Percentiles rank a stretch among this genome's conserved stretches.
These are phyloP conservation scores for Gobio occitaniae DNA, from an alignment of 2,797 vertebrate genomes.

Conservation along the genomic window DNA sequence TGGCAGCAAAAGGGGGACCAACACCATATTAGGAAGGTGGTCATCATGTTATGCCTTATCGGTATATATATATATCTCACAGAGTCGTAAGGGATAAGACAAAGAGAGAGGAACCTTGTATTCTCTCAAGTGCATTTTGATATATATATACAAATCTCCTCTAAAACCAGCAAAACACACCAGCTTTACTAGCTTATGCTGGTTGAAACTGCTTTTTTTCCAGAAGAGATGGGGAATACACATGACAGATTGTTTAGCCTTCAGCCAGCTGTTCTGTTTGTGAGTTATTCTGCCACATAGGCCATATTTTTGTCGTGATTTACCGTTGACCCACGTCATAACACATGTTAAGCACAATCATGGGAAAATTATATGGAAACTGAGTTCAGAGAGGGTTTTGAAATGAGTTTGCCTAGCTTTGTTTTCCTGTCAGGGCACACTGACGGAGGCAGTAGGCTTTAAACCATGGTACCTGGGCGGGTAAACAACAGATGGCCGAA, in stretches of 20 bases:
- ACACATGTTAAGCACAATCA: conserved; percentile 14
- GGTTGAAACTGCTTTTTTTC: neutral
- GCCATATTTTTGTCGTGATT: neutral
- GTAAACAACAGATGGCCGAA: conserved; percentile 66
- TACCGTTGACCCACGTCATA: neutral
- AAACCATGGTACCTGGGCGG: conserved; percentile 40
- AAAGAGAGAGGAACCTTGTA: no score
- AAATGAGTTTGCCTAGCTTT: conserved; percentile 8
- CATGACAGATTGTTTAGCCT: conserved; percentile 15
- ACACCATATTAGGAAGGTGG: no score
- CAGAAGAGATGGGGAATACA: neutral
- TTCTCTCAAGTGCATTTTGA: no score
- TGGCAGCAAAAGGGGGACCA: no score
- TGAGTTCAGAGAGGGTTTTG: neutral
- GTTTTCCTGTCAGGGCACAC: conserved; percentile 39
- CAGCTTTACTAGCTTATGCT: neutral
- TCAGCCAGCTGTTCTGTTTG: conserved; percentile 12
- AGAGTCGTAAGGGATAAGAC: no score
- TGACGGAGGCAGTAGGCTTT: conserved; percentile 38
- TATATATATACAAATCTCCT: neutral
- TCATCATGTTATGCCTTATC: no score
- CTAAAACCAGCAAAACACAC: neutral
- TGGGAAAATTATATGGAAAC: neutral
- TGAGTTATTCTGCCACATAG: neutral
- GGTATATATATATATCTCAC: no score